These are phyloP conservation scores for Proales similis DNA, from an alignment of 1,140 invertebrate species.

Conservation along the genomic window DNA sequence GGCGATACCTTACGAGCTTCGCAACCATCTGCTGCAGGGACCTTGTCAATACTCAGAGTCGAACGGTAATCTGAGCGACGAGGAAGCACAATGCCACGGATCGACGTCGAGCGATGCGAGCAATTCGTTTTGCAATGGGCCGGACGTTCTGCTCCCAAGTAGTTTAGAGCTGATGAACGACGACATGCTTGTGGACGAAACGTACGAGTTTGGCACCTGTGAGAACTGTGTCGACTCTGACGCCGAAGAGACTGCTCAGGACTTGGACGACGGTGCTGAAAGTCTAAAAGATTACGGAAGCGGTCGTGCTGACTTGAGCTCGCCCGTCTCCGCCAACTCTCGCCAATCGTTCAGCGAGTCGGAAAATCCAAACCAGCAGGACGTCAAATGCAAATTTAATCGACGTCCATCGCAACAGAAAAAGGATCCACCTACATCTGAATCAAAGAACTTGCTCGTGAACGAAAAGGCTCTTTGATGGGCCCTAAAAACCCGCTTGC, in stretches of 20 bases:
- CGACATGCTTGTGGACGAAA: slow-evolving; percentile 33
- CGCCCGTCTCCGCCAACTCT: too few species aligned
- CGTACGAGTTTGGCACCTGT: slow-evolving; percentile 36
- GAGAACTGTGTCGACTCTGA: slow-evolving; percentile 35
- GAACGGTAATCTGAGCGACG: slow-evolving; percentile 9
- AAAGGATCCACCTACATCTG: too few species aligned
- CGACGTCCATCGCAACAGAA: too few species aligned
- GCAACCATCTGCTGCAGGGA: slow-evolving; percentile 21
- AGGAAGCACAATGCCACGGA: slow-evolving; percentile 6
- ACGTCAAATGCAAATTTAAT: too few species aligned
- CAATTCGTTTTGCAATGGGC: neutral
- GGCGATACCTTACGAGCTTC: slow-evolving; percentile 19
- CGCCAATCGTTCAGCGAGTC: too few species aligned
- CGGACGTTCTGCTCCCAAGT: slow-evolving; percentile 20
- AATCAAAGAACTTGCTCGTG: too few species aligned
- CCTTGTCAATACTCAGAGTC: slow-evolving; percentile 11
- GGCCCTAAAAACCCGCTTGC: too few species aligned
- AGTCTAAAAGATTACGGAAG: too few species aligned
- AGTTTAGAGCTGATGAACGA: slow-evolving; percentile 26
- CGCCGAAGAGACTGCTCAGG: neutral
- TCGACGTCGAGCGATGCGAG: neutral
- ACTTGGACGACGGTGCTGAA: neutral
- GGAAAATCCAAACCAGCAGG: too few species aligned
- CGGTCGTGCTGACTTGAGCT: too few species aligned
- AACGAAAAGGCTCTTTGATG: too few species aligned